Evolutionary conservation across 2,797 vertebrate genomes (phyloP), one percentile per base, ranked within the genome.

Genomic region (Anguilla anguilla): DNA sequence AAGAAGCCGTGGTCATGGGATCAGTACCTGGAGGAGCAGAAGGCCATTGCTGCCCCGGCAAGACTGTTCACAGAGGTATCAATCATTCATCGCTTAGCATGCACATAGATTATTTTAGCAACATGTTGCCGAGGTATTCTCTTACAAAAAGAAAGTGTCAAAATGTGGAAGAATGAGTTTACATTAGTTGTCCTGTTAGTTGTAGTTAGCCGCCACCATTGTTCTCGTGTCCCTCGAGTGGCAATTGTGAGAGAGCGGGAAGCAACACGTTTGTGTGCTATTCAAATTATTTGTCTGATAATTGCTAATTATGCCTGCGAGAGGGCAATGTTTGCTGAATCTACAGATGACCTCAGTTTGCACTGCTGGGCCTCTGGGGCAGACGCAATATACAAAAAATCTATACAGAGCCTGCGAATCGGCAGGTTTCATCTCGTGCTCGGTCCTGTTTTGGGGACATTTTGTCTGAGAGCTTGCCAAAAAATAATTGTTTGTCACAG

Each of bases 1-100:
- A 88, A 94, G 94, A 93, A 91, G 89, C 43, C 89, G 87, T 96
- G 96, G 96, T 96, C 94, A 6, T 97, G 96, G 96, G 94, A 95
- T 90, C 94, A 93, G 85, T 96, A 96, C 88, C 91, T 96, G 88
- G 94, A 94, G 0, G 94, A 96, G 57, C 92, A 96, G 87, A 91
- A 92, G 31, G 91, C 94, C 3, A 91, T 94, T 57, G 93, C 94
- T 13, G 95, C 95, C 61, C 94, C 94, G 0, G 10, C 88, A 1
- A 84, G 91, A 7, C 77, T 94, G 28, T 96, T 96, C 81, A 94
- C 94, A 87, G 93, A 95, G 95, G 96, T 96, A 94, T 39, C 55
- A 46, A 59, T 77, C 15, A 25, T 46, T 46, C 11, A 59, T 43
- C 11, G 3, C 3, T 6, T n/a, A 25, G n/a, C n/a, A 69, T 69